Evolutionary conservation across 2,797 vertebrate genomes (phyloP).

Genomic region (Lerista edwardsae): DNA sequence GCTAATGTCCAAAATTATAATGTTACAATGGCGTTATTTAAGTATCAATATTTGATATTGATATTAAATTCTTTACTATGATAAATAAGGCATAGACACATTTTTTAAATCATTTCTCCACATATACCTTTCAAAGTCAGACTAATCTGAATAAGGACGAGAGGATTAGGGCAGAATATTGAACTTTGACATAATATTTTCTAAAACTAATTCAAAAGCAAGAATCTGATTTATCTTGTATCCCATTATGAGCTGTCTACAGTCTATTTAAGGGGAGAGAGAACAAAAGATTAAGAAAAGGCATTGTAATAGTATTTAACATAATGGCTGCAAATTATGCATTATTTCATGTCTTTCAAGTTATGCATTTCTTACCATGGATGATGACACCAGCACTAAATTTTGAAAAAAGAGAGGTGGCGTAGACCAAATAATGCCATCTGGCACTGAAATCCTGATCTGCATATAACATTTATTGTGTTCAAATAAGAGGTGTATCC

Average conservation of each 20-base stretch:
- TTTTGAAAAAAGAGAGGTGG: not conserved
- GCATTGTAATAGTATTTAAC: not conserved
- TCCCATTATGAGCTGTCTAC: not conserved
- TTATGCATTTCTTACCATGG: too few species aligned
- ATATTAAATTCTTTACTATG: not conserved
- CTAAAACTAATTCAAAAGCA: conserved; percentile 42
- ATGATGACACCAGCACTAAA: not conserved
- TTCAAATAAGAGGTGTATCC: too few species aligned
- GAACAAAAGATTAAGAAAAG: not conserved
- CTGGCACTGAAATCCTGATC: not conserved
- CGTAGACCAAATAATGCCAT: not conserved
- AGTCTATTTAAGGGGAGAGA: conserved; percentile 36
- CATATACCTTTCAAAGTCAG: not conserved
- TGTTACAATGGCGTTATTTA: not conserved
- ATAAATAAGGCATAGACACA: not conserved
- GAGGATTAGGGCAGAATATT: not conserved
- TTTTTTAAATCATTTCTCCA: conserved; percentile 8
- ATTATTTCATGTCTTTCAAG: too few species aligned
- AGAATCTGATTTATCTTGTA: conserved; percentile 1
- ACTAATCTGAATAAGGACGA: not conserved
- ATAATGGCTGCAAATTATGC: not conserved
- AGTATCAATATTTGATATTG: not conserved
- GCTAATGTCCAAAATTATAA: not conserved
- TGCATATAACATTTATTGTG: too few species aligned
- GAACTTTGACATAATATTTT: conserved; percentile 10